phyloP scores from a whole-genome alignment of 2,797 vertebrate genomes.

The Acrossocheilus wenchowensis region DNA sequence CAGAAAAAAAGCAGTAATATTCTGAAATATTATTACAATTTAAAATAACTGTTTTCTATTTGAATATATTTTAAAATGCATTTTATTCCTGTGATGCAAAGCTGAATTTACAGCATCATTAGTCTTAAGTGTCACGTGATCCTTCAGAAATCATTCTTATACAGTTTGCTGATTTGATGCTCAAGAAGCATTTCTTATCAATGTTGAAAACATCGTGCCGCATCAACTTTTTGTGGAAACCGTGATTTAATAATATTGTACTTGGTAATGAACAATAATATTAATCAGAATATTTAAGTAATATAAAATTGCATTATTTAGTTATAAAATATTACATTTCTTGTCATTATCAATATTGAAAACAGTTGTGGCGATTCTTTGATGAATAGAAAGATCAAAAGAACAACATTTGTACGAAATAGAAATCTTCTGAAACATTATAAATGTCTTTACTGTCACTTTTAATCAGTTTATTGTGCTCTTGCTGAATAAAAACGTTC shows the following conservation, averaged over 20 bases:
- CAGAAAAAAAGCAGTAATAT: no score
- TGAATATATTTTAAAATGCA: background rate
- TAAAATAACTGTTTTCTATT: background rate
- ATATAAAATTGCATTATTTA: background rate
- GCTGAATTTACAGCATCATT: background rate
- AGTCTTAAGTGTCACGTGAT: background rate
- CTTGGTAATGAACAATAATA: background rate
- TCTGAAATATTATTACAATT: background rate
- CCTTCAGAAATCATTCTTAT: background rate
- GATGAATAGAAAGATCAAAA: background rate
- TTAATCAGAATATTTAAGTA: background rate
- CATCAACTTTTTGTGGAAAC: background rate
- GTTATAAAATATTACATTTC: no score
- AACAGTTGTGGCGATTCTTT: background rate
- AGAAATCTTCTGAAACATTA: background rate
- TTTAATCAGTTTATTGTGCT: background rate
- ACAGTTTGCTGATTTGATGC: background rate
- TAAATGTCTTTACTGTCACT: background rate
- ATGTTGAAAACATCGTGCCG: background rate
- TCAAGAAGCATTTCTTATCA: background rate
- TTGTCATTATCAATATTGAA: background rate
- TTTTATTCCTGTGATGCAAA: background rate
- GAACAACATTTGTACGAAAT: background rate
- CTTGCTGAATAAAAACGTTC: background rate
- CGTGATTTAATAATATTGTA: background rate